phyloP scores from a whole-genome alignment of 1,140 invertebrate genomes.

The Danaus melanippus region DNA sequence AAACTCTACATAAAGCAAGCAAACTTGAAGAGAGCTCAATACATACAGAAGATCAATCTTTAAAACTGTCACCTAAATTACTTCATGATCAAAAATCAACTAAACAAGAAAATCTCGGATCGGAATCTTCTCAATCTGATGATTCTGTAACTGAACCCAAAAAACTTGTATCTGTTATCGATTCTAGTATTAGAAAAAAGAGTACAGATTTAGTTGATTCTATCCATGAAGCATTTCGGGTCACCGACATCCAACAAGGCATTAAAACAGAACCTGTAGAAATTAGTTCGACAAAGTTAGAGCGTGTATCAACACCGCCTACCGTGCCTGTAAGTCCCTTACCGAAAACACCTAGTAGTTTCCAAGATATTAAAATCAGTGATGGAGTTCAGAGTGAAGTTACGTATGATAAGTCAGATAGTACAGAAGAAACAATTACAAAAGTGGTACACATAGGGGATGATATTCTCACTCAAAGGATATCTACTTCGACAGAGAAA shows the following conservation, averaged over 20 bases:
- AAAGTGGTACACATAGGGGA: conserved; percentile 69
- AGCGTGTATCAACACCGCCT: conserved; percentile 70
- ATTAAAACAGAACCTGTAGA: conserved; percentile 54
- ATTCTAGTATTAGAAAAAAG: conserved; percentile 21
- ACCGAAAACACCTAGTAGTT: conserved; percentile 51
- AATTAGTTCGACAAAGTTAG: conserved; percentile 28
- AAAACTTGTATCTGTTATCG: conserved; percentile 5
- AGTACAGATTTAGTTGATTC: conserved; percentile 42
- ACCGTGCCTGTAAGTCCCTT: conserved; percentile 74
- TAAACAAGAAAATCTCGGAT: conserved; percentile 30
- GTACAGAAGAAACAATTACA: conserved; percentile 61
- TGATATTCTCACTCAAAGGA: conserved; percentile 67
- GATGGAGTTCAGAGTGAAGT: conserved; percentile 64
- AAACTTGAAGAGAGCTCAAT: too few species aligned
- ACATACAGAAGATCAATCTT: too few species aligned
- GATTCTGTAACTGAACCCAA: conserved; percentile 5
- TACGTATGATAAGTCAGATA: conserved; percentile 56
- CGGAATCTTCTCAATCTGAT: conserved; percentile 31
- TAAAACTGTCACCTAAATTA: background rate
- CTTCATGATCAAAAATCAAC: background rate
- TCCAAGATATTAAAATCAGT: conserved; percentile 54
- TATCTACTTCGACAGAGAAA: conserved; percentile 69
- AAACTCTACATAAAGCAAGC: background rate
- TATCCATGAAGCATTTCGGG: conserved; percentile 53
- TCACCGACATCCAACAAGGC: conserved; percentile 53